A percentile compares a stretch with the other conserved stretches of the same genome.
These are phyloP conservation scores for Crotalus tigris DNA, from an alignment of 2,113 vertebrate species.

Conservation along the genomic window DNA sequence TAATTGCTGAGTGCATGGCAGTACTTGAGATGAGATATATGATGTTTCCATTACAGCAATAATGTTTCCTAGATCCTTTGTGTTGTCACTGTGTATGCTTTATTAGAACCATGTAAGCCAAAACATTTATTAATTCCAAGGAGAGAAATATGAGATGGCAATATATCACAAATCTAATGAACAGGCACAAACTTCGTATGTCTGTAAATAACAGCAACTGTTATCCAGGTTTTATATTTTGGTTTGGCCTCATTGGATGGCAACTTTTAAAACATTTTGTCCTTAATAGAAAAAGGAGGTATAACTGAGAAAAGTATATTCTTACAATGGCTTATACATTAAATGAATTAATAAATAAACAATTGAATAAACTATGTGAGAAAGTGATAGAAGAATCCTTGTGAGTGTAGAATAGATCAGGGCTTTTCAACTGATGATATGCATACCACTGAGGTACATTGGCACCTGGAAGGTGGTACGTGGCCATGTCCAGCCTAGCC, in stretches of 20 bases:
- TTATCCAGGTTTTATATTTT: not conserved
- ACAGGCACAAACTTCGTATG: not conserved
- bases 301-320: not conserved
- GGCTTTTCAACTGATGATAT: too few relatives aligned
- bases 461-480: too few relatives aligned
- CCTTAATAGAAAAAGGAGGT: not conserved
- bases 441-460: too few relatives aligned
- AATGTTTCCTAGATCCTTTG: slow-evolving; percentile 55
- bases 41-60: slow-evolving; percentile 64
- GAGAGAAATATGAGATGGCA: not conserved
- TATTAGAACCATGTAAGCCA: slow-evolving; percentile 18
- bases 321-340: not conserved
- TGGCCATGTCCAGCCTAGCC: too few relatives aligned
- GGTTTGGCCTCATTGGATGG: not conserved
- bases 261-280: not conserved
- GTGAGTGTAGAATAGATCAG: not conserved
- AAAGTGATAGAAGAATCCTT: not conserved
- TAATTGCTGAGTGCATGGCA: slow-evolving; percentile 62
- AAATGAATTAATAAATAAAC: not conserved
- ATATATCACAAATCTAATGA: not conserved
- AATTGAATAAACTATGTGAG: not conserved
- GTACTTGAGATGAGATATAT: slow-evolving; percentile 52
- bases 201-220: not conserved
- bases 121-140: slow-evolving; percentile 6
- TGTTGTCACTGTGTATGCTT: slow-evolving; percentile 43